Conservation (phyloP, 2,113 vertebrate genomes). For the Sinocyclocheilus maitianheensis region DNA sequence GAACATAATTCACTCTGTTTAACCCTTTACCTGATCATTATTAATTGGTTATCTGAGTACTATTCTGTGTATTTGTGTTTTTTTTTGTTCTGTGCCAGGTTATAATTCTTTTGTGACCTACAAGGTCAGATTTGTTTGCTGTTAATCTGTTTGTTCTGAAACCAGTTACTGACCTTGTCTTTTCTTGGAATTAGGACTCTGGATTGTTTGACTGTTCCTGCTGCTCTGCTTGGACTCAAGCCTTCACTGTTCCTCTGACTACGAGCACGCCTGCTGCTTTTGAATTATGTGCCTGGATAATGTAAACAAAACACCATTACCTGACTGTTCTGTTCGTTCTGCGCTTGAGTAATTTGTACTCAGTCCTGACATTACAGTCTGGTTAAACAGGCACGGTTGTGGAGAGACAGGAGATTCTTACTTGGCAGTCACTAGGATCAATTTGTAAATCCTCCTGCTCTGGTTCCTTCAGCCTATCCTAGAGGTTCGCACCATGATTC, state of each 20-base stretch:
- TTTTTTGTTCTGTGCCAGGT: background rate
- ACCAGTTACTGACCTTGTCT: constrained; percentile 7
- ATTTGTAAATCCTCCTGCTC: background rate
- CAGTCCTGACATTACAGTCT: background rate
- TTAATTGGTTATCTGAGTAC: background rate
- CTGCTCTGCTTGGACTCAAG: constrained; percentile 23
- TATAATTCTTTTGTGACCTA: background rate
- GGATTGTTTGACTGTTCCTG: constrained; percentile 22
- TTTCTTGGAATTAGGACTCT: constrained; percentile 20
- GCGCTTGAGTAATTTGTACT: background rate
- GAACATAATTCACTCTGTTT: background rate
- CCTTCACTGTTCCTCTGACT: constrained; percentile 20
- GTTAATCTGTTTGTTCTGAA: constrained; percentile 18
- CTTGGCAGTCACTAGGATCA: background rate
- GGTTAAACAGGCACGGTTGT: constrained; percentile 22
- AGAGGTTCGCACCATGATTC: background rate
- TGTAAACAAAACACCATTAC: constrained; percentile 20
- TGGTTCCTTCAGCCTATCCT: background rate
- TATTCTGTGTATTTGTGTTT: background rate
- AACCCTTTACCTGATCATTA: background rate
- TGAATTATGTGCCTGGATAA: constrained; percentile 8
- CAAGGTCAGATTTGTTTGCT: background rate
- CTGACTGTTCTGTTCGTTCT: constrained; percentile 23
- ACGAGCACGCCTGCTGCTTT: constrained; percentile 19
- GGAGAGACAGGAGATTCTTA: background rate